phyloP scores from a whole-genome alignment of 2,797 vertebrate species.

The Neoniphon sammara region DNA sequence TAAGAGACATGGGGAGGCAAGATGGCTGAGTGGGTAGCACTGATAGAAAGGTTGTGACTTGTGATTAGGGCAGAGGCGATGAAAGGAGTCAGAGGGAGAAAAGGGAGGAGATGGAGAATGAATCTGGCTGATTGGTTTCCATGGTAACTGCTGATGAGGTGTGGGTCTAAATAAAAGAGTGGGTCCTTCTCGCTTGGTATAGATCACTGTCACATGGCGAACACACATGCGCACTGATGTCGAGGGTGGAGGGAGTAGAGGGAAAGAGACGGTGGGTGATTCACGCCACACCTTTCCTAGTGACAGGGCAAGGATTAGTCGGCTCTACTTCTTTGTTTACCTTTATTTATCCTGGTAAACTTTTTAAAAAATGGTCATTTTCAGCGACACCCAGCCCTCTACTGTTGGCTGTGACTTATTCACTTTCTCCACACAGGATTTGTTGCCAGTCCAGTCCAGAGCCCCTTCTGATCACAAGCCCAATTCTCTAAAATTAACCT shows the following conservation, averaged over 20 bases:
- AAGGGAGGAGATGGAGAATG: conserved; percentile 58
- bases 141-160: conserved; percentile 79
- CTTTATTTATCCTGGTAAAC: too few relatives aligned
- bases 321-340: neutral
- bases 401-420: too few relatives aligned
- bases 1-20: conserved; percentile 49
- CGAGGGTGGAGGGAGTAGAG: neutral
- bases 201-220: conserved; percentile 50
- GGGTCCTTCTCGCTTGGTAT: conserved; percentile 47
- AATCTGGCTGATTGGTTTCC: conserved; percentile 79
- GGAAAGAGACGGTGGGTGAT: too few relatives aligned
- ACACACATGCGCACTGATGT: conserved; percentile 27
- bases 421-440: neutral
- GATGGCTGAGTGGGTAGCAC: conserved; percentile 59
- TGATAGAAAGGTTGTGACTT: conserved; percentile 69
- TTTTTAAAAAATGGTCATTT: too few relatives aligned
- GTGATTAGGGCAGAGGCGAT: conserved; percentile 65
- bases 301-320: neutral
- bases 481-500: conserved; percentile 11
- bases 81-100: conserved; percentile 67
- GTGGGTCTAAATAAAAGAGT: conserved; percentile 65
- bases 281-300: conserved; percentile 6
- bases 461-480: conserved; percentile 2
- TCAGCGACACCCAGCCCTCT: neutral
- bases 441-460: neutral